These are phyloP conservation scores for Orthosia gracilis DNA, from an alignment of 2,888 invertebrate species.

Conservation along the genomic window DNA sequence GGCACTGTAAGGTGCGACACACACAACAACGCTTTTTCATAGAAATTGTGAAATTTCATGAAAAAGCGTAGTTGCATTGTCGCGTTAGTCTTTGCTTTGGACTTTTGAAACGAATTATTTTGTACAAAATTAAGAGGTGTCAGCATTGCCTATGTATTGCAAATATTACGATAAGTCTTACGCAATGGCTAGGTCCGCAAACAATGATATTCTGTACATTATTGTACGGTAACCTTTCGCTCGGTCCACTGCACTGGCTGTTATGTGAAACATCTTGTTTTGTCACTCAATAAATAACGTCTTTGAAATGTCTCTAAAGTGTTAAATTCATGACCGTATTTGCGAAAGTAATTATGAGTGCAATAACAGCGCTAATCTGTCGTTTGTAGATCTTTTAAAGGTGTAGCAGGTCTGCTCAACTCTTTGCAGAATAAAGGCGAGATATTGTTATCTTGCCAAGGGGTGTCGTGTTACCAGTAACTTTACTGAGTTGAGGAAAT, in stretches of 20 bases:
- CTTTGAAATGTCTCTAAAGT: constrained; percentile 37
- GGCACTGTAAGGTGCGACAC: too few species aligned
- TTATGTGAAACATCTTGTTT: constrained; percentile 40
- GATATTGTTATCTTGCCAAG: too few species aligned
- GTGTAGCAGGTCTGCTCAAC: too few species aligned
- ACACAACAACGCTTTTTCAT: background rate
- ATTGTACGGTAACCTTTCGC: constrained; percentile 41
- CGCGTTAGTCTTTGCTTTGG: background rate
- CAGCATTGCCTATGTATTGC: constrained; percentile 5
- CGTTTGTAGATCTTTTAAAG: too few species aligned
- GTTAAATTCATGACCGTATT: constrained; percentile 12
- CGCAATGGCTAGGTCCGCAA: constrained; percentile 36
- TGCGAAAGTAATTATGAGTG: background rate
- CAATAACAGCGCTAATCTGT: background rate
- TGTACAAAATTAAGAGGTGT: constrained; percentile 16
- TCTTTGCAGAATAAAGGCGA: too few species aligned
- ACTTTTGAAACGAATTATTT: background rate
- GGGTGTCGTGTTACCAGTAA: too few species aligned
- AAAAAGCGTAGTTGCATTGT: background rate
- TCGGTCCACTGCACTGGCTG: constrained; percentile 18
- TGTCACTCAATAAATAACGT: constrained; percentile 35
- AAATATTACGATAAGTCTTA: constrained; percentile 45
- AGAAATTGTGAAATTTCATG: background rate
- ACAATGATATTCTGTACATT: constrained; percentile 31
- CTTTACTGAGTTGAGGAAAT: too few species aligned